Conservation (phyloP, 1,140 invertebrate species). For the Sminthurinus signatus region DNA sequence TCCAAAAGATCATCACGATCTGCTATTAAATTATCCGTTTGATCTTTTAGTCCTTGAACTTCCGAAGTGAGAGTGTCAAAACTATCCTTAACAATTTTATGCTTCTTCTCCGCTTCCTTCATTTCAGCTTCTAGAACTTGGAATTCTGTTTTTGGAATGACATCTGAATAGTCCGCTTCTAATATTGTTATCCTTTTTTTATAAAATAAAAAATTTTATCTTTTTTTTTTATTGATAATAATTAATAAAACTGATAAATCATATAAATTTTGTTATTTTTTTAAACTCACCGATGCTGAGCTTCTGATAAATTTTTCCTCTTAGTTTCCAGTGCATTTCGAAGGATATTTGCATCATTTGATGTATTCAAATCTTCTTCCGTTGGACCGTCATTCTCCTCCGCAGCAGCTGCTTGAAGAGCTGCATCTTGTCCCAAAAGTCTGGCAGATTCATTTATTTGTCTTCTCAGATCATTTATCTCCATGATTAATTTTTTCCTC, state of each 20-base stretch:
- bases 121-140: slow-evolving; percentile 10
- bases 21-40: slow-evolving; percentile 12
- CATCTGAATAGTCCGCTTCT: slow-evolving; percentile 27
- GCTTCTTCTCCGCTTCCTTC: neutral
- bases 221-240: too few relatives aligned
- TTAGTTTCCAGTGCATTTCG: slow-evolving; percentile 14
- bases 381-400: neutral
- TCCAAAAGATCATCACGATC: slow-evolving; percentile 15
- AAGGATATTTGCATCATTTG: slow-evolving; percentile 9
- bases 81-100: neutral
- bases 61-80: slow-evolving; percentile 8
- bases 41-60: neutral
- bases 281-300: slow-evolving; percentile 21
- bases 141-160: slow-evolving; percentile 10
- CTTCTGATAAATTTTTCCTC: slow-evolving; percentile 11
- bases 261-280: too few relatives aligned
- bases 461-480: slow-evolving; percentile 25
- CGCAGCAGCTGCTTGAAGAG: neutral
- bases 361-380: slow-evolving; percentile 14
- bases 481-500: slow-evolving; percentile 18
- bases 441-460: slow-evolving; percentile 4
- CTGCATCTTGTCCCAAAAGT: neutral
- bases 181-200: slow-evolving; percentile 12
- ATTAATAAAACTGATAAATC: too few relatives aligned
- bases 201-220: too few relatives aligned